Evolutionary conservation across 2,888 invertebrate species (phyloP), one percentile per base, ranked within the genome.

Genomic region (Campopleginae sp.): DNA sequence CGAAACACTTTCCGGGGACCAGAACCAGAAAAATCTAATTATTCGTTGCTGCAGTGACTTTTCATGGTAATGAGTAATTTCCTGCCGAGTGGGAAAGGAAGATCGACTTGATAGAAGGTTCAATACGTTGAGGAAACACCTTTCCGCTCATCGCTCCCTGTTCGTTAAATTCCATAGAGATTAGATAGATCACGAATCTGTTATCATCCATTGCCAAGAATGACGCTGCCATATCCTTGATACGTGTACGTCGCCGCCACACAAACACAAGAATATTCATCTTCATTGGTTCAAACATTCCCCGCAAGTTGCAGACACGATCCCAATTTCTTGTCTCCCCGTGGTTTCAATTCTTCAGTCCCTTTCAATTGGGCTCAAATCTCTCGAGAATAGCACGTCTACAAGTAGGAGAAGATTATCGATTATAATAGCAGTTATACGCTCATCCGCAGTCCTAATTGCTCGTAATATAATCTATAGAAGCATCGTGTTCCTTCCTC

Each of bases 391-490:
- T 58, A 27, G 27, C 12, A 23, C 23, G 14, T 58, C 23, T 58
- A 12, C 54, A 4, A 58, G 54, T 58, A 12, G 54, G 14, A 27
- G 54, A 12, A 23, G 54, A 58, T 58, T 27, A 58, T 27, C 27
- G 54, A 58, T 58, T 58, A n/a, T n/a, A 27, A 27, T 27, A 58
- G 54, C 54, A 27, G 27, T 58, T 14, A 58, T 58, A 58, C 54
- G 54, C 54, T 58, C 54, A 58, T 58, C 27, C 54, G 27, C 54
- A 27, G 54, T 12, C 54, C 54, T 58, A 58, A 58, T 58, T 58
- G 54, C 23, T 27, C 54, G 14, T 58, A 12, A 23, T 58, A 27
- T 27, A 58, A 58, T 58, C 54, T 27, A 27, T 58, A 12, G 14
- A 58, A 58, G 54, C 27, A 12, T 27, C 14, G 54, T 19, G 23